These are phyloP conservation scores for Miichthys miiuy DNA, from an alignment of 2,797 vertebrate genomes.

Conservation along the genomic window DNA sequence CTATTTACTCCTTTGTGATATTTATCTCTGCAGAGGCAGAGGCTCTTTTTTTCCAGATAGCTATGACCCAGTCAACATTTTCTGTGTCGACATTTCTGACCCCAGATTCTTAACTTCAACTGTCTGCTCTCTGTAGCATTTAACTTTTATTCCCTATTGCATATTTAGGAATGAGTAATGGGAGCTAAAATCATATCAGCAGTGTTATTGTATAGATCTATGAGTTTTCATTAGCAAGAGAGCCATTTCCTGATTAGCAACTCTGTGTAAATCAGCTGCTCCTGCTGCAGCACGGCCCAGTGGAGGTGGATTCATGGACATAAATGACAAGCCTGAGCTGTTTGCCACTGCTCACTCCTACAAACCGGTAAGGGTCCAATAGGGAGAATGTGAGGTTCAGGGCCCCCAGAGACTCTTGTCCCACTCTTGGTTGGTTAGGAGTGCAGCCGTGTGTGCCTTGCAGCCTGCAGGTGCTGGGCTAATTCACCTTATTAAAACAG, in stretches of 20 bases:
- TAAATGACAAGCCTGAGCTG: conserved; percentile 76
- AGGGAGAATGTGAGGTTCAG: conserved; percentile 58
- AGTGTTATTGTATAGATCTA: conserved; percentile 81
- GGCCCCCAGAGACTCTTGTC: conserved; percentile 55
- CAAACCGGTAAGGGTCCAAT: conserved; percentile 59
- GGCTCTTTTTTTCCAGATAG: conserved; percentile 26
- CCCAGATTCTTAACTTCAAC: conserved; percentile 40
- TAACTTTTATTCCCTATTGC: conserved; percentile 57
- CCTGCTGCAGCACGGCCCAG: conserved; percentile 35
- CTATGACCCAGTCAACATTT: conserved; percentile 34
- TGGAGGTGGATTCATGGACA: conserved; percentile 73
- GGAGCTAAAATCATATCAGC: conserved; percentile 73
- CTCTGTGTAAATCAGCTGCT: conserved; percentile 83
- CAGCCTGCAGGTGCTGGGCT: conserved; percentile 82
- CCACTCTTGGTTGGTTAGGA: conserved; percentile 72
- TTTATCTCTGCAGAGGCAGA: conserved; percentile 70
- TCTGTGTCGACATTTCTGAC: conserved; percentile 53
- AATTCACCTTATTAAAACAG: conserved; percentile 95
- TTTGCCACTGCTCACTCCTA: conserved; percentile 58
- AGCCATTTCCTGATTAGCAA: conserved; percentile 86
- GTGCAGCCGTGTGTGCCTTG: conserved; percentile 64
- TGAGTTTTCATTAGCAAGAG: conserved; percentile 88
- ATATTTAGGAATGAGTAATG: conserved; percentile 82
- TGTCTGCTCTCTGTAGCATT: conserved; percentile 45
- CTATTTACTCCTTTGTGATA: conserved; percentile 75